Conservation (phyloP, 2,888 invertebrate species). For the Tipula unca region DNA sequence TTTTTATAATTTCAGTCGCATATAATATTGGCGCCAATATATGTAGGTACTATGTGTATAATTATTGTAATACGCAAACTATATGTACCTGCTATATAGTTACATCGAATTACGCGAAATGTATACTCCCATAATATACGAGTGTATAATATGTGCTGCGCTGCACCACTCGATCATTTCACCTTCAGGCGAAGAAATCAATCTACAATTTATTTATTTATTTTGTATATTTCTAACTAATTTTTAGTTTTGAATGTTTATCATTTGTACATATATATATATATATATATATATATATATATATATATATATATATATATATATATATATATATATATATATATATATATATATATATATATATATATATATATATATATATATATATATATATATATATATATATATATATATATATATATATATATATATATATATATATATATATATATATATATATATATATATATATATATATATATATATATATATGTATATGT, state of each 20-base stretch:
- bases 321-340: not conserved
- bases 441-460: not conserved
- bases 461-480: not conserved
- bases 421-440: not conserved
- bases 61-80: not conserved
- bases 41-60: not conserved
- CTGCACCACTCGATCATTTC: constrained; percentile 3
- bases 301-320: not conserved
- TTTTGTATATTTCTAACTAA: not conserved
- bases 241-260: not conserved
- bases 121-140: not conserved
- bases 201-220: constrained; percentile 1
- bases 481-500: not conserved
- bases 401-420: not conserved
- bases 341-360: not conserved
- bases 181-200: constrained; percentile 18
- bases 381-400: not conserved
- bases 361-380: not conserved
- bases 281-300: not conserved
- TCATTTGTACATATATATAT: not conserved
- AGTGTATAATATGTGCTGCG: not conserved
- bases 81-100: not conserved
- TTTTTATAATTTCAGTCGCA: not conserved
- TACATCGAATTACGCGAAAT: not conserved
- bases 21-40: not conserved